Evolutionary conservation across 2,888 invertebrate genomes (phyloP).

Genomic region (Magallana nippona): DNA sequence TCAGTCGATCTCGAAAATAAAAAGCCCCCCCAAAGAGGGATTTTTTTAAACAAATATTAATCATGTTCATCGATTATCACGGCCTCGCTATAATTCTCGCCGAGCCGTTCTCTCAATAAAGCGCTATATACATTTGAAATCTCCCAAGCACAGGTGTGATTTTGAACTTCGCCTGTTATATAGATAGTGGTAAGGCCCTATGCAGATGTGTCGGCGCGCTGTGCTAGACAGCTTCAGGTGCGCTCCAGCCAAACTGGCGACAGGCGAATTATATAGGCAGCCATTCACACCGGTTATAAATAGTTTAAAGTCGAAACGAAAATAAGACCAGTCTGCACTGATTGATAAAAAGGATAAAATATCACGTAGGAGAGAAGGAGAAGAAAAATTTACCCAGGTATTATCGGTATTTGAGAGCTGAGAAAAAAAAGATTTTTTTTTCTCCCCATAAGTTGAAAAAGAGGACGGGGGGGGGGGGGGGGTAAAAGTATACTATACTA

Average conservation of each 20-base stretch:
- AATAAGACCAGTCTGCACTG: constrained; percentile 23
- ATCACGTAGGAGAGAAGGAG: too few species aligned
- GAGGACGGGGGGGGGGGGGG: too few species aligned
- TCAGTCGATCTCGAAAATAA: constrained; percentile 7
- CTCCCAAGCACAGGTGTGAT: constrained; percentile 15
- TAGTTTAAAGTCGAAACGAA: constrained; percentile 33
- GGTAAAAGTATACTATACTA: too few species aligned
- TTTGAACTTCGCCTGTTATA: not conserved
- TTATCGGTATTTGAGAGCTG: constrained; percentile 7
- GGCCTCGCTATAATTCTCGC: constrained; percentile 14
- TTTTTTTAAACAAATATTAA: constrained; percentile 35
- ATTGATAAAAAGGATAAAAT: not conserved
- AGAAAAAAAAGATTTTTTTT: not conserved
- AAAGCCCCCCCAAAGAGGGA: constrained; percentile 9
- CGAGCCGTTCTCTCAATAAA: constrained; percentile 16
- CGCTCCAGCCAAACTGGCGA: constrained; percentile 51
- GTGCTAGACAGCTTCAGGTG: constrained; percentile 49
- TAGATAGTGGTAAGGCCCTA: constrained; percentile 15
- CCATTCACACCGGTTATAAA: constrained; percentile 48
- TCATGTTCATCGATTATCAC: constrained; percentile 27
- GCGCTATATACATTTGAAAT: not conserved
- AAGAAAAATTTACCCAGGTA: not conserved
- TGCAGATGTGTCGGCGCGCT: constrained; percentile 37
- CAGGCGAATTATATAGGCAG: constrained; percentile 50
- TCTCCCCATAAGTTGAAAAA: not conserved